Base-by-base conservation (phyloP, 2,113 vertebrate species). In the Camelus bactrianus region DNA sequence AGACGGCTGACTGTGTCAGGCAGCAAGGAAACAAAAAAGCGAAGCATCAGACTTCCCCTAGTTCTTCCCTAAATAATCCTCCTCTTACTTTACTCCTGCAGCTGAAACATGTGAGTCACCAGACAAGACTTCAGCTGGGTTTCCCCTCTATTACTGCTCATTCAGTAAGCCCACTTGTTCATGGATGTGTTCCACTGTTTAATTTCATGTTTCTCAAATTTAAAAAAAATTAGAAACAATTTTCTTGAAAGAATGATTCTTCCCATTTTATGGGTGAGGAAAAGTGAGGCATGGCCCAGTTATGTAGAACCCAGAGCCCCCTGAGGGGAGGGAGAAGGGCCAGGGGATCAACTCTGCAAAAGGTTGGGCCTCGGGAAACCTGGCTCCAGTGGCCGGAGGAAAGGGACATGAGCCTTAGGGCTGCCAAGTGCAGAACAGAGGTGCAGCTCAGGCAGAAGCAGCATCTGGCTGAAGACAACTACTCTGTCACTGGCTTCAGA, bases 161-260 rank as follows among this genome's bases (percentile, higher is more conserved):
- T 16, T 60, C 50, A 16, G 28, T 7, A 38, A 50, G 4, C 4
- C 16, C 14, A 32, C 52, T 62, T 82, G 56, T 52, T 80, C 14
- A 42, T 1, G 5, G 2, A 28, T 46, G 10, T 67, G 30, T 35
- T 73, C 52, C 56, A 26, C 46, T 77, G 64, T 67, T 93, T 26
- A 28, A 28, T 48, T 64, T 73, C 92, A 69, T 6, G n/a, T 24
- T 70, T 46, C 54, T 73, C 50, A 64, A 87, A 70, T 91, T 54
- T 0, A 12, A 67, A 73, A 64, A 42, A 13, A 26, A 35, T 52
- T 11, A 83, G 60, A 87, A 91, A 87, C 2, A 93, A n/a, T 7
- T 42, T 32, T 80, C 12, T 93, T 95, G 48, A 69, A 80, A 93
- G 64, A 91, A 76, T 11, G 32, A 72, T 67, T 50, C 54, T 82